Evolutionary conservation across 2,888 invertebrate genomes (phyloP).

Genomic region (Branchellion lobata): DNA sequence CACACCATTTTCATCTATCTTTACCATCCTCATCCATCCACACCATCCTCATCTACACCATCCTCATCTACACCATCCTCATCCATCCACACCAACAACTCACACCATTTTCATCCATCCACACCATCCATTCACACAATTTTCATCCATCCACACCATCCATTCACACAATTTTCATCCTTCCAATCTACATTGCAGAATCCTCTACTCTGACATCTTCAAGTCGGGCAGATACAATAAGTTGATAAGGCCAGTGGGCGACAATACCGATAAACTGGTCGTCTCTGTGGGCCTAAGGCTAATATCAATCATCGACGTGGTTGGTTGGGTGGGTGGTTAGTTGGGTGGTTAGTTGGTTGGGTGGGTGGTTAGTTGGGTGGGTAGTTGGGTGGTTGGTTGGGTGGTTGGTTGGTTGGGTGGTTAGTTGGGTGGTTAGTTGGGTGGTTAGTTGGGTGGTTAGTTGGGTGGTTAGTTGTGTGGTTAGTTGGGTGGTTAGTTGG

Average conservation of each 20-base stretch:
- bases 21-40: no score
- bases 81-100: conserved; percentile 79
- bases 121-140: no score
- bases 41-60: no score
- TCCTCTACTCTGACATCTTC: conserved; percentile 91
- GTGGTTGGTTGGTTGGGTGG: neutral
- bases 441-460: conserved; percentile 12
- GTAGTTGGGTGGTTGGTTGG: neutral
- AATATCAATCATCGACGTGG: conserved; percentile 51
- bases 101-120: no score
- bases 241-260: conserved; percentile 88
- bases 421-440: neutral
- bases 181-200: conserved; percentile 86
- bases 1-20: no score
- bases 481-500: no score
- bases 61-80: no score
- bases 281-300: conserved; percentile 79
- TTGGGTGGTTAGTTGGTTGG: neutral
- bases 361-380: neutral
- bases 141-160: no score
- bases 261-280: conserved; percentile 88
- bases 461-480: no score
- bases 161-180: no score
- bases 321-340: conserved; percentile 42
- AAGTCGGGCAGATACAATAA: conserved; percentile 83